Evolutionary conservation across 92 coral and sea anemone species (phyloP), one percentile per base, ranked within the genome.

Genomic region (Phenganax subtilis): DNA sequence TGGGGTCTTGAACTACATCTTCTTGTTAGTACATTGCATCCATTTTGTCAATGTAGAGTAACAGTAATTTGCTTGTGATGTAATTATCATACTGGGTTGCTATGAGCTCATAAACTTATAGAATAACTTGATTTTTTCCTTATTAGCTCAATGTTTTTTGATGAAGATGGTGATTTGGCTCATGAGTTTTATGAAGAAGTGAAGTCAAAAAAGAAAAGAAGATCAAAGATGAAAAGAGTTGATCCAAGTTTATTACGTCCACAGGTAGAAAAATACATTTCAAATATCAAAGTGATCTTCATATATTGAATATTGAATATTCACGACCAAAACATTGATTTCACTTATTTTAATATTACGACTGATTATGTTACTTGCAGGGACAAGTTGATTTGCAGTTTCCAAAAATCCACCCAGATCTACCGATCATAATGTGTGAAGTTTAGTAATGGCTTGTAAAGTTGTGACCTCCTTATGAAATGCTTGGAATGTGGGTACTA

Each of bases 151-250:
- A 91, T 91, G 98, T 93, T 88, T 77, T 91, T 93, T 90, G 93
- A 93, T 80, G 98, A 93, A 83, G 98, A 93, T 85, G 98, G 98
- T 58, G 98, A 93, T 76, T 84, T 93, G 75, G 98, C 98, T 12
- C 98, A 93, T 85, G 98, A 93, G 68, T 93, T 93, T 86, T 93
- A 93, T 87, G 98, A 93, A 85, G 98, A 93, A 87, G 98, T 93
- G 47, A 87, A 77, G 62, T 90, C 97, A 7, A 82, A 80, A 60
- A 89, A 86, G 79, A 88, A 82, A 85, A 89, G 88, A 61, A 90
- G 90, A 65, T 90, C 93, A 10, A 85, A 84, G 77, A 93, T 93
- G 98, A 87, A 90, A 64, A 91, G 76, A 78, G 85, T 91, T 14
- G 92, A 90, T 76, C 61, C 16, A 12, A 76, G 56, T 60, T 12